Conservation (phyloP, 1,140 invertebrate species). For the Lepidurus arcticus region DNA sequence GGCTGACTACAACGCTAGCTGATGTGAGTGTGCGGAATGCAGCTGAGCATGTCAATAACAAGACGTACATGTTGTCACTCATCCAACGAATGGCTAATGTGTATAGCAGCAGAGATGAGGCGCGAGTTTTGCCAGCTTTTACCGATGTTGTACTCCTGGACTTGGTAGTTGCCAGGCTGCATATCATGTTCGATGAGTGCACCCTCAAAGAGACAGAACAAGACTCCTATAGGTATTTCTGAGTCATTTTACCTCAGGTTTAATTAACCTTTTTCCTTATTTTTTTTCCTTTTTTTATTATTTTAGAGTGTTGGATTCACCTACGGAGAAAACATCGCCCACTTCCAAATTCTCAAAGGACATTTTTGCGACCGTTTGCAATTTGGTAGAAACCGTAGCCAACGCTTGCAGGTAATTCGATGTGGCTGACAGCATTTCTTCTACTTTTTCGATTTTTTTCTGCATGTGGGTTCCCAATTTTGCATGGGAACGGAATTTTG, state of each 20-base stretch:
- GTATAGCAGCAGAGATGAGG: conserved; percentile 34
- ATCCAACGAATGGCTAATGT: conserved; percentile 28
- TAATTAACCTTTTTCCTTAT: not conserved
- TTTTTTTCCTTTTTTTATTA: not conserved
- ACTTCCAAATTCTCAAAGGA: conserved; percentile 33
- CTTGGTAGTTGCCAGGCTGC: conserved; percentile 29
- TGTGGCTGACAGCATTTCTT: too few species aligned
- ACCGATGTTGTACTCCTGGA: conserved; percentile 30
- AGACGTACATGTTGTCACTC: conserved; percentile 61
- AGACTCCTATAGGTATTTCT: conserved; percentile 23
- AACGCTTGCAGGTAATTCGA: not conserved
- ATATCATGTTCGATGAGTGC: conserved; percentile 29
- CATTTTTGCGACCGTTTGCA: conserved; percentile 31
- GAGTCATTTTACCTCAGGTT: not conserved
- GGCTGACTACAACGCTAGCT: conserved; percentile 74
- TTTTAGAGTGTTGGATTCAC: conserved; percentile 28
- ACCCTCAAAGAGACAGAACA: conserved; percentile 27
- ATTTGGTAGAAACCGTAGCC: conserved; percentile 31
- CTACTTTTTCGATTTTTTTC: too few species aligned
- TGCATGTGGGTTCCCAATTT: too few species aligned
- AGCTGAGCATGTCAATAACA: conserved; percentile 54
- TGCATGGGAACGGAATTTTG: not conserved
- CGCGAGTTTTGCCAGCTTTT: conserved; percentile 36
- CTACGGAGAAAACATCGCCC: conserved; percentile 29
- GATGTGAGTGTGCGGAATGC: conserved; percentile 68